A percentile compares a stretch with the other conserved stretches of the same genome.
Evolutionary conservation across 1,140 invertebrate genomes (phyloP).

Genomic region (Hetaerina americana): DNA sequence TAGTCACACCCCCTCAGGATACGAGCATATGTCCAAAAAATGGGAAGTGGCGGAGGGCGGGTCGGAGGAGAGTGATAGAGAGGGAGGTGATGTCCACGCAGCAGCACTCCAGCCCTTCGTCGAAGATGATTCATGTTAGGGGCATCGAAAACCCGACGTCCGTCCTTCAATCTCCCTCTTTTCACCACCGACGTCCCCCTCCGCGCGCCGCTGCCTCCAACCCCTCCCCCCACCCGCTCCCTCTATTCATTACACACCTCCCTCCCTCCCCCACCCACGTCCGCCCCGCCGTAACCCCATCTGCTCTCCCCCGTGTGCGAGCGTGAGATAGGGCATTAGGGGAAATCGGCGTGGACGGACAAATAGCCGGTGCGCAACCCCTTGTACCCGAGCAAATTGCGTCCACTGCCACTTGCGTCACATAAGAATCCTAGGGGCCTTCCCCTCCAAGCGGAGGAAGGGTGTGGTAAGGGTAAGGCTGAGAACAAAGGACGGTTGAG

Average conservation of each 20-base stretch:
- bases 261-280: too few relatives aligned
- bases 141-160: neutral
- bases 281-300: neutral
- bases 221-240: neutral
- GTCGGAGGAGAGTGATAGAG: too few relatives aligned
- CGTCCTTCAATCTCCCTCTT: neutral
- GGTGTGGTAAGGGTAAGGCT: too few relatives aligned
- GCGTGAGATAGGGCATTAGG: too few relatives aligned
- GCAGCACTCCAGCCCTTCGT: too few relatives aligned
- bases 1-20: neutral
- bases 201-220: neutral
- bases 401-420: neutral
- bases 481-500: too few relatives aligned
- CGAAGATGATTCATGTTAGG: neutral
- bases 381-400: neutral
- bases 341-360: neutral
- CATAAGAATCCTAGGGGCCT: too few relatives aligned
- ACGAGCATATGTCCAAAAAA: neutral
- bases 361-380: neutral
- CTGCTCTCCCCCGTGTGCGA: too few relatives aligned
- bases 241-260: neutral
- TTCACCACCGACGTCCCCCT: neutral
- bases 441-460: too few relatives aligned
- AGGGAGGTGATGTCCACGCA: too few relatives aligned
- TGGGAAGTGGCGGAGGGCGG: too few relatives aligned